A percentile compares a stretch with the other conserved stretches of the same genome.
phyloP scores from a whole-genome alignment of 2,888 invertebrate genomes.

The Apamea sordens region DNA sequence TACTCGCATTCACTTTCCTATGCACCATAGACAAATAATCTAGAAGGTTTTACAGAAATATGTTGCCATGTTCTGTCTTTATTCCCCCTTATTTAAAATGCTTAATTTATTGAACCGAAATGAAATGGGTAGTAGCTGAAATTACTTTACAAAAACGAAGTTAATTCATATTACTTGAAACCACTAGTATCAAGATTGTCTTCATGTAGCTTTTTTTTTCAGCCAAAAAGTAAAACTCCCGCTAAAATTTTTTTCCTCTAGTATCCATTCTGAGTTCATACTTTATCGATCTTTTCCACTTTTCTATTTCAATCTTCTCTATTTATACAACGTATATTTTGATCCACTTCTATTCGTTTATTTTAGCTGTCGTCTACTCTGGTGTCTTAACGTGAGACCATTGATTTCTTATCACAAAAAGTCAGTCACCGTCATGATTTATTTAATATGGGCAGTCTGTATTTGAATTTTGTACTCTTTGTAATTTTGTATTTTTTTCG shows the following conservation, averaged over 20 bases:
- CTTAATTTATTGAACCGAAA: background rate
- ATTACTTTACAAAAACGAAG: background rate
- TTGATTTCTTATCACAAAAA: background rate
- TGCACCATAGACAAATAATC: conserved; percentile 54
- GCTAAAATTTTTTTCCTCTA: background rate
- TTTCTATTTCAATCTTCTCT: background rate
- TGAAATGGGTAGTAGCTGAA: background rate
- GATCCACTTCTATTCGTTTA: background rate
- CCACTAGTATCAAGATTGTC: background rate
- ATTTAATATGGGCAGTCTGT: background rate
- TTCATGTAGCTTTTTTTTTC: background rate
- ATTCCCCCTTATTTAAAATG: conserved; percentile 3
- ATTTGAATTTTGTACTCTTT: background rate
- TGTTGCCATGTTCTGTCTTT: conserved; percentile 30
- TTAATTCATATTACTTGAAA: background rate
- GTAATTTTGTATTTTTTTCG: background rate
- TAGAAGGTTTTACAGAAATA: conserved; percentile 42
- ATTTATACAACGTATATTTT: background rate
- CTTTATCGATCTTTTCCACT: background rate
- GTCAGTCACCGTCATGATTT: background rate
- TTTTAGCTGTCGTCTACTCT: background rate
- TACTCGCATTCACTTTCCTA: conserved; percentile 43
- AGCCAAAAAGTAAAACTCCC: background rate
- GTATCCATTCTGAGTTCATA: background rate
- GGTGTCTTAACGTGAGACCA: background rate